Evolutionary conservation across 2,888 invertebrate species (phyloP), one percentile per base, ranked within the genome.

Genomic region (Smittia aterrima): DNA sequence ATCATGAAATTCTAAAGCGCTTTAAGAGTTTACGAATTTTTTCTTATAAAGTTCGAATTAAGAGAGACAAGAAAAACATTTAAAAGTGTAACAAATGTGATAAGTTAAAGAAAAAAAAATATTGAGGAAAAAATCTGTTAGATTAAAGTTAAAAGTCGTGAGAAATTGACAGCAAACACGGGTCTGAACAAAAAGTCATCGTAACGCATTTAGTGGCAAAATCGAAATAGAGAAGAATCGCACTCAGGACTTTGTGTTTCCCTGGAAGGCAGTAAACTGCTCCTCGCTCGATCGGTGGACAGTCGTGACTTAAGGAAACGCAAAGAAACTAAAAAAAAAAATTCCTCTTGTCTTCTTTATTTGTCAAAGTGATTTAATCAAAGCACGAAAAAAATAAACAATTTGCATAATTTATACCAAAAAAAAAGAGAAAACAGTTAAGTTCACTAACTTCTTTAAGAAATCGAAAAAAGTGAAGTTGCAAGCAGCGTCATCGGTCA

Each of bases 151-250:
- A 72, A 24, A 7, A 58, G 32, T 32, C 47, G 71, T 54, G 54
- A 71, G 54, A 41, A 32, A 47, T 22, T 58, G 58, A 58, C 20
- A 58, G n/a, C 6, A 47, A 16, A 22, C 58, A 72, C 72, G 72
- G 72, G 72, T 72, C 72, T 72, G 72, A 72, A 27, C 16, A 58
- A 64, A 67, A 70, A 71, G 71, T 71, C 71, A 71, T 72, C 62
- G 54, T 58, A 58, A 72, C 22, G 72, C 72, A 72, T 72, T 72
- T 72, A 72, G 58, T 62, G 62, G 54, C 62, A 62, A 72, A 62
- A 32, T n/a, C n/a, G 47, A 47, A 58, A 58, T 58, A 58, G 2
- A 22, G 25, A 47, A 47, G 24, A 16, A 54, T 32, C n/a, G 41
- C 32, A 58, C 72, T 72, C 72, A 72, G 72, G 72, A 72, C 72